phyloP scores from a whole-genome alignment of 1,140 invertebrate species.

The Dysdera silvatica region DNA sequence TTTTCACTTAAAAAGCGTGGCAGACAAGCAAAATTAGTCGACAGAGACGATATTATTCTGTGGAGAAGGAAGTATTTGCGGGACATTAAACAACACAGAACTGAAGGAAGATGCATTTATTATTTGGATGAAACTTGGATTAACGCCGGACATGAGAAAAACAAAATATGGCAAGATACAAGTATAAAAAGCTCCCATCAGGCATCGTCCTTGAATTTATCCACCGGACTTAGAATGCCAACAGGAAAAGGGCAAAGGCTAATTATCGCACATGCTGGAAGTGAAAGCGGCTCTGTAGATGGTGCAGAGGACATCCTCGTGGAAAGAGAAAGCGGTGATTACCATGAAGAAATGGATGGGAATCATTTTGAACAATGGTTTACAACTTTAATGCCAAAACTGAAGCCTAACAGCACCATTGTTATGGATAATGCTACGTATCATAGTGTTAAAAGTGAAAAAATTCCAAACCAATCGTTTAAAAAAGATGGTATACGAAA shows the following conservation, averaged over 20 bases:
- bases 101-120: background rate
- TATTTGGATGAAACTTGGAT: constrained; percentile 2
- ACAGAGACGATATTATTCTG: background rate
- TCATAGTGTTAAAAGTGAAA: constrained; percentile 21
- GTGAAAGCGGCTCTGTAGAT: background rate
- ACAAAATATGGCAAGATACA: constrained; percentile 2
- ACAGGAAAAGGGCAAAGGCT: background rate
- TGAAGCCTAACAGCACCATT: constrained; percentile 34
- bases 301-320: background rate
- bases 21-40: background rate
- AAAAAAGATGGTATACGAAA: background rate
- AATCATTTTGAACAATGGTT: constrained; percentile 34
- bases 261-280: background rate
- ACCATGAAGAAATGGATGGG: constrained; percentile 34
- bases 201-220: background rate
- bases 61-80: background rate
- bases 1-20: background rate
- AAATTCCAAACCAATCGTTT: background rate
- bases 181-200: background rate
- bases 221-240: background rate
- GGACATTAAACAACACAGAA: background rate
- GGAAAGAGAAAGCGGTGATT: constrained; percentile 29
- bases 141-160: background rate
- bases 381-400: constrained; percentile 37
- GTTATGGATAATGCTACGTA: constrained; percentile 37